Base-by-base conservation (phyloP, 2,797 vertebrate genomes). In the Lepidocolaptes lacrymiger region DNA sequence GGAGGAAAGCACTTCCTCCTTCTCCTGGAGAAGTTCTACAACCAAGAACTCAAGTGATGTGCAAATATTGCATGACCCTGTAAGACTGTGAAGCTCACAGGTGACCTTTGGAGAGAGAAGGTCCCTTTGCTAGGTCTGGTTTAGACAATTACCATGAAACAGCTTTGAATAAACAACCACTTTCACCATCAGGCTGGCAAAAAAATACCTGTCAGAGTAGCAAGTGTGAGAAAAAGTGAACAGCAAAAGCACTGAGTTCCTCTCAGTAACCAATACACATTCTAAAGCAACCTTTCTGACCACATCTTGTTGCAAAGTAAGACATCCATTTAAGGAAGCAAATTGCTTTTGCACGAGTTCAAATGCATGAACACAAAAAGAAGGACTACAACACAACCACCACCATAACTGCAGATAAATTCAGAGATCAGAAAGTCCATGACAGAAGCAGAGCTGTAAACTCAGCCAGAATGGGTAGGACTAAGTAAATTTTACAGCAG, bases 341-440 rank as follows among this genome's bases (percentile, higher is more conserved):
- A 68, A 84, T 5, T 41, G 34, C 28, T 77, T 69, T 41, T 32
- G 82, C 37, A 4, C 2, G 36, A 39, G 18, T 49, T 56, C 59
- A 87, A 73, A 76, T 8, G 32, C 43, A 41, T 3, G 18, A 32
- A 34, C 4, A 32, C 36, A 39, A 68, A 75, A 43, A 51, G 61
- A 55, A 73, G 22, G 15, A 30, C 21, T 32, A 21, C 15, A 58
- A 27, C 5, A 5, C 14, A 87, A 36, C 17, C 26, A 58, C 30
- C 14, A 24, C 20, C 6, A 2, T 1, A 9, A 56, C 0, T 7
- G 17, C 19, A 92, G n/a, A 56, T 1, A 0, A 55, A 89, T 7
- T 9, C 24, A 71, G 18, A 74, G 18, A 36, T 14, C 12, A 26
- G 48, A 49, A 52, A 24, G 22, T 10, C 61, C 22, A 32, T 7